A percentile compares a stretch with the other conserved stretches of the same genome.
Conservation (phyloP, 2,888 invertebrate species). For the Drosophila algonquin region DNA sequence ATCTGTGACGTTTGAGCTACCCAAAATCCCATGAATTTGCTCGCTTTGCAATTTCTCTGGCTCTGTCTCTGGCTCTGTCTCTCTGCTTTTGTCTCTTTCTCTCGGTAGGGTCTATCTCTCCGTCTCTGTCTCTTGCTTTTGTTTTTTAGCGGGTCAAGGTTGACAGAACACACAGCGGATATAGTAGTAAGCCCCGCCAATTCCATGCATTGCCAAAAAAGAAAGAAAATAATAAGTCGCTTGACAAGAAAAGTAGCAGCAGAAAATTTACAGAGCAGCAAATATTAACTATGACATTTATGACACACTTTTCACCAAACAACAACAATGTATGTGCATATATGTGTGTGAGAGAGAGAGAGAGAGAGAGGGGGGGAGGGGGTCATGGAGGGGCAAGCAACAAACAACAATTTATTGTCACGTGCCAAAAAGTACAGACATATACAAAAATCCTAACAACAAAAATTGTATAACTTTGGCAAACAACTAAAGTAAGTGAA, state of each 20-base stretch:
- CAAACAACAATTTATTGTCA: constrained; percentile 75
- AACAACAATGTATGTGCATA: constrained; percentile 33
- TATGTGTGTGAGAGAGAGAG: no score
- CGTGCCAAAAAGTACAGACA: constrained; percentile 74
- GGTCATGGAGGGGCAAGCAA: background rate
- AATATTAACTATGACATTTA: constrained; percentile 77
- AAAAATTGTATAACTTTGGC: constrained; percentile 68
- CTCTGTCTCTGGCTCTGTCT: background rate
- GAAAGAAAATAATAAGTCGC: background rate
- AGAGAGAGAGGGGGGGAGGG: background rate
- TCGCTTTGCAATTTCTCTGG: constrained; percentile 56
- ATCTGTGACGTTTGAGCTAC: constrained; percentile 10
- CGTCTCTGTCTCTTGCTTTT: constrained; percentile 3
- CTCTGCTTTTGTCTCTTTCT: background rate
- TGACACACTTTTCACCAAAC: constrained; percentile 70
- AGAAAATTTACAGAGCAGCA: constrained; percentile 55
- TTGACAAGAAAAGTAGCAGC: constrained; percentile 15
- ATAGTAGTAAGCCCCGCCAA: constrained; percentile 24
- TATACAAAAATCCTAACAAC: constrained; percentile 29
- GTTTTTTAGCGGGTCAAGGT: constrained; percentile 63
- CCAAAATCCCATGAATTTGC: constrained; percentile 52
- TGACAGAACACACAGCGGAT: constrained; percentile 60
- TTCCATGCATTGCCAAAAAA: constrained; percentile 51
- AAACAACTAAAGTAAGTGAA: constrained; percentile 65
- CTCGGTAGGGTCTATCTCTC: constrained; percentile 7